Base-by-base conservation (phyloP, 2,113 vertebrate genomes). In the Periophthalmodon schlosseri region DNA sequence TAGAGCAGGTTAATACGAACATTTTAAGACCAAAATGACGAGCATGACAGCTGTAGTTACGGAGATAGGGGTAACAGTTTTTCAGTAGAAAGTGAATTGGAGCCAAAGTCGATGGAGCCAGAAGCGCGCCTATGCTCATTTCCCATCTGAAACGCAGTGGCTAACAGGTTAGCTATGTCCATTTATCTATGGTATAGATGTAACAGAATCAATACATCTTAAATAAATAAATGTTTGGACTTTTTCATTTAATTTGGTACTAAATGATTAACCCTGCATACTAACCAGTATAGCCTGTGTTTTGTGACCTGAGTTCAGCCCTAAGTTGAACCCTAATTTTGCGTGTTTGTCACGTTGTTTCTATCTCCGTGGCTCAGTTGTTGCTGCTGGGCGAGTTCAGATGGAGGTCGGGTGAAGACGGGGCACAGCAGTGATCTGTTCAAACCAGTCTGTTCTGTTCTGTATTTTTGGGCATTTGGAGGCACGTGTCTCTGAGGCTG, bases 371-470 rank as follows among this genome's bases (percentile, higher is more conserved):
- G 65, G 76, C 69, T 67, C 82, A 11, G 67, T 78, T 4, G 28
- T 60, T 81, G 77, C 82, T 81, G 76, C 61, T 72, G 80, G 70
- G 34, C 28, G 47, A 74, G 83, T 90, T 90, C 88, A 90, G 61
- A 65, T 24, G 65, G 49, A 73, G 90, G 79, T 89, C 86, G 84
- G 61, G 72, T n/a, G 74, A 66, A 66, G 67, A 73, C 6, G 68
- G 57, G 33, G 57, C 23, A 70, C 44, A 67, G 80, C 20, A 84
- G 57, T 57, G 69, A 73, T 72, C 72, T 61, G 75, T 85, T 61
- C 12, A 14, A 64, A 70, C 24, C 20, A n/a, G 20, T 56, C 20
- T 56, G 52, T 54, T 20, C 52, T 54, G 52, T 54, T 52, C 16
- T 20, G 16, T 50, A 8, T n/a, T 47, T 74, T 75, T 64, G 66